A percentile compares a stretch with the other conserved stretches of the same genome.
These are phyloP conservation scores for Symphodus melops DNA, from an alignment of 2,113 vertebrate genomes.

Conservation along the genomic window DNA sequence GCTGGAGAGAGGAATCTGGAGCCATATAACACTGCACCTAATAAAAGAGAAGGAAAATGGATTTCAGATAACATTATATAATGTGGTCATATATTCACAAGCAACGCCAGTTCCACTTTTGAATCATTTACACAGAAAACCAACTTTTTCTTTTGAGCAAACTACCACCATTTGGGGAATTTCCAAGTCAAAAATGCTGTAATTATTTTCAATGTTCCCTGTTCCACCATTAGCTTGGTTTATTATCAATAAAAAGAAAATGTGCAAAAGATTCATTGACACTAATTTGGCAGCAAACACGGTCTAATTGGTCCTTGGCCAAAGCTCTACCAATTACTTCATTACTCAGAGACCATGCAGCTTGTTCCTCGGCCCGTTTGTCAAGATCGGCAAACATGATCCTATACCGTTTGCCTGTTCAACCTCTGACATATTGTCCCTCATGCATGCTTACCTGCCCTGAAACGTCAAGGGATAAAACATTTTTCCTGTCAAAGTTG, in stretches of 20 bases:
- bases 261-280: constrained; percentile 31
- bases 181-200: constrained; percentile 21
- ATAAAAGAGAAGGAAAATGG: constrained; percentile 51
- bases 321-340: constrained; percentile 12
- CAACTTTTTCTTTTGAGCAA: constrained; percentile 1
- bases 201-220: constrained; percentile 34
- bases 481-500: constrained; percentile 65
- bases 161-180: constrained; percentile 10
- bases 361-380: constrained; percentile 29
- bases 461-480: constrained; percentile 39
- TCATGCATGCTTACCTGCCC: constrained; percentile 48
- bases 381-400: constrained; percentile 58
- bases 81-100: constrained; percentile 36
- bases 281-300: constrained; percentile 22
- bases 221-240: constrained; percentile 11
- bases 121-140: constrained; percentile 27
- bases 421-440: constrained; percentile 41
- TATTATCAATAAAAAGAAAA: constrained; percentile 35
- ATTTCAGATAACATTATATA: constrained; percentile 55
- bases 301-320: constrained; percentile 20
- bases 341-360: constrained; percentile 54
- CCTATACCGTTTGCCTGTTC: constrained; percentile 43
- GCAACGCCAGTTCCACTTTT: constrained; percentile 9
- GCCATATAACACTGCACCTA: constrained; percentile 43
- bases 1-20: constrained; percentile 49